Base-by-base conservation (phyloP, 2,797 vertebrate species). In the Argyrosomus regius region DNA sequence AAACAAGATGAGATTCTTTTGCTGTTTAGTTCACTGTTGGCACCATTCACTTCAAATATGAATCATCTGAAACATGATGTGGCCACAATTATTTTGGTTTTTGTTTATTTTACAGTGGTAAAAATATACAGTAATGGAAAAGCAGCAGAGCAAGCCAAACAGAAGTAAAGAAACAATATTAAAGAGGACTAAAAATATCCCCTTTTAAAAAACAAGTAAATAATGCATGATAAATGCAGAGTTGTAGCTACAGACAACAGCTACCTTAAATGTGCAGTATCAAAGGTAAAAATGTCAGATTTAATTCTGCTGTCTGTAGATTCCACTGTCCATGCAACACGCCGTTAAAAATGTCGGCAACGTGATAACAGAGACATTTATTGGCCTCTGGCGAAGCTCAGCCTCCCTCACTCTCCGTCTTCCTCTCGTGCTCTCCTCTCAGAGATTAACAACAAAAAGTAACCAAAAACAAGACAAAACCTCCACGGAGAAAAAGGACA, bases 381-480 rank as follows among this genome's bases (percentile, higher is more conserved):
- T 20, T 69, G 24, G 17, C 26, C 2, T 82, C 39, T 52, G 41
- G 59, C 13, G 41, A 49, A 56, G 26, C 24, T 60, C 39, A 14
- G 41, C 13, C 17, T 54, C 24, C 18, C 26, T 57, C 9, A 6
- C 14, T 53, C 35, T 26, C 6, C 22, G 20, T 67, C 39, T 69
- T 12, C 6, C 48, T 68, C n/a, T 20, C 39, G 9, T 43, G 53
- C 50, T 64, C 39, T 75, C 56, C 53, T 68, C 73, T 86, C 53
- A 71, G 72, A 81, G 69, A 87, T 76, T 59, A 83, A 80, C 22
- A 66, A 72, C 53, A 50, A 70, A 16, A 87, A 72, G 53, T 78
- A 12, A 31, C 57, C 35, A 85, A 89, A 90, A 85, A 88, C 81
- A 84, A 79, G 57, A 45, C 46, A 58, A 83, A 81, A 61, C 61